Base-by-base conservation (phyloP, 2,113 vertebrate species). In the Formicarius rufipectus region DNA sequence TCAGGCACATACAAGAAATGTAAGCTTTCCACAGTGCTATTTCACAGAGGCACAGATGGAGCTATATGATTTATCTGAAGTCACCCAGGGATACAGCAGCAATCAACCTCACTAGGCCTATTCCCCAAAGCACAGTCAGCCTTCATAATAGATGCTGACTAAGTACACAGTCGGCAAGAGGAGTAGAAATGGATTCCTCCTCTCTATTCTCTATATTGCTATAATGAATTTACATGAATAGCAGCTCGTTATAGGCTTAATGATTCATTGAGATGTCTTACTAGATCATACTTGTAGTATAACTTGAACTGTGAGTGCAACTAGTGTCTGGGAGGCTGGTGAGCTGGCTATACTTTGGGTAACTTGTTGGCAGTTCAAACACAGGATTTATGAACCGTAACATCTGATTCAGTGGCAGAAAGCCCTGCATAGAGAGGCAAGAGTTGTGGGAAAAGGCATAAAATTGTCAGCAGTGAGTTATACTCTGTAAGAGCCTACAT, bases 1-100 rank as follows among this genome's bases (percentile, higher is more conserved):
- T 94, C 73, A 92, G 87, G 84, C 56, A 55, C 80, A 75, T 52
- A 84, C 52, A 56, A 92, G 73, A 95, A 95, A 89, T 64, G 52
- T 40, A 92, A 94, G 80, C 84, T 94, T 92, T 91, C 44, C 3
- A 5, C 31, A 19, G 52, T 60, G 44, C 56, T 95, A 10, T 89
- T 92, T 96, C 64, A 37, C 68, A 53, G 76, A 89, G 68, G 72
- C 35, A 90, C 89, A 95, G 86, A 90, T 89, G 86, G 77, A 95
- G 45, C 81, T 52, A 27, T 56, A 40, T 94, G 87, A 96, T 95
- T 96, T 95, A 93, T 94, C 52, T 90, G 60, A 78, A 93, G 90
- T 87, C 86, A 96, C 14, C 64, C 39, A 69, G 89, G 91, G 80
- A 87, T 56, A 91, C 52, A 93, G 42, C 58, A 90, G 88, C 77